Base-by-base conservation (phyloP, 2,888 invertebrate species). In the Drosophila austrosaltans region DNA sequence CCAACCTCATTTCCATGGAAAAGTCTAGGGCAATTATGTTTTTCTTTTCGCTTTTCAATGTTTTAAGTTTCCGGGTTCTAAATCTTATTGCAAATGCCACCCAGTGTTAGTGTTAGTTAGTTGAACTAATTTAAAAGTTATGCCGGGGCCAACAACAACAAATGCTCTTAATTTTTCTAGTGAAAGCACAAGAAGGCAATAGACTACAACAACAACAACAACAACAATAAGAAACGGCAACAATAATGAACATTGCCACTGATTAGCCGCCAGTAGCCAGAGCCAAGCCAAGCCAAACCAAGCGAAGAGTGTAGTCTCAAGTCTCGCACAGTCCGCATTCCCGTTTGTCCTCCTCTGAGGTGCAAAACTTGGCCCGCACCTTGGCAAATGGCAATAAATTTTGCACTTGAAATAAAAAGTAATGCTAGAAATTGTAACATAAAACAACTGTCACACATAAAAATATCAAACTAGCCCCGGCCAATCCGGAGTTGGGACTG, bases 391-490 rank as follows among this genome's bases (percentile, higher is more conserved):
- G 87, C 84, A 88, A 88, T 85, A 88, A 85, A 88, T 88, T 85
- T 64, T 86, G 85, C 85, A 85, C 88, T 85, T 85, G 88, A 85
- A 85, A 86, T 82, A 76, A 82, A 86, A 79, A 83, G 69, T 81
- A 86, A 82, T 81, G 82, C 84, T 83, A 78, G 66, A 78, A 88
- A 83, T 74, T 77, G 83, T 84, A 88, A 83, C 85, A 88, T 88
- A 85, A 81, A 83, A 87, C 84, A 83, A 85, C 88, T 85, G 85
- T 85, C 85, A 81, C 79, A 83, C 87, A 85, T 86, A 85, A 85
- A 87, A 81, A 42, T 66, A 77, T 74, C 77, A 71, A 63, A 69
- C 75, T 60, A 63, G 72, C 71, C 6, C 30, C 58, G 54, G 63
- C 76, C 72, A 68, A 60, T 59, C 30, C 30, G 39, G 22, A 25